Percentiles rank a stretch among this genome's conserved stretches.
These are phyloP conservation scores for Synodontis membranacea DNA, from an alignment of 2,113 vertebrate genomes.

Conservation along the genomic window DNA sequence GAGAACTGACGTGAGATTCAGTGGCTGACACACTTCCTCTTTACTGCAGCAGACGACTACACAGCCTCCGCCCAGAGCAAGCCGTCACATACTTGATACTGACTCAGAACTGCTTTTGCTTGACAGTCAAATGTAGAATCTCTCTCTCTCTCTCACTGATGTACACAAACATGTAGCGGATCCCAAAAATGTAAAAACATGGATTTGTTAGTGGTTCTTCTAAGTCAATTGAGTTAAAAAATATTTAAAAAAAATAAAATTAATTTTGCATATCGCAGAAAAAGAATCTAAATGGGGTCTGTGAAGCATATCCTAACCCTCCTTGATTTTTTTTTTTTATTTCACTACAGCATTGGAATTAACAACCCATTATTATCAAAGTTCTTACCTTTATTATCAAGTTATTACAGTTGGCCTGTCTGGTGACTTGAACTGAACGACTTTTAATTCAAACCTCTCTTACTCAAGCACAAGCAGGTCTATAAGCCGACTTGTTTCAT, in stretches of 20 bases:
- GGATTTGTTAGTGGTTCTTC: not conserved
- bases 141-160: not conserved
- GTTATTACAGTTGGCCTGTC: not conserved
- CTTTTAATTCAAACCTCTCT: not conserved
- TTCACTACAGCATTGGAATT: not conserved
- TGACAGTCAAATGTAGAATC: not conserved
- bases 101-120: not conserved
- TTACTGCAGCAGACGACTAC: slow-evolving; percentile 1
- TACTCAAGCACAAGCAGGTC: not conserved
- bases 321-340: not conserved
- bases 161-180: not conserved
- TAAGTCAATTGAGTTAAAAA: too few relatives aligned
- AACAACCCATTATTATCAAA: not conserved
- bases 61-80: not conserved
- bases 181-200: not conserved
- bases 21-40: slow-evolving; percentile 63
- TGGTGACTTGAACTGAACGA: not conserved
- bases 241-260: too few relatives aligned
- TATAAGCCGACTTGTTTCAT: not conserved
- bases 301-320: not conserved
- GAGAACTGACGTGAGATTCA: slow-evolving; percentile 43
- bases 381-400: not conserved
- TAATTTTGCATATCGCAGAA: not conserved
- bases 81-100: not conserved
- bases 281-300: not conserved